Base-by-base conservation (phyloP, 2,888 invertebrate species). In the Synergus umbraculus region DNA sequence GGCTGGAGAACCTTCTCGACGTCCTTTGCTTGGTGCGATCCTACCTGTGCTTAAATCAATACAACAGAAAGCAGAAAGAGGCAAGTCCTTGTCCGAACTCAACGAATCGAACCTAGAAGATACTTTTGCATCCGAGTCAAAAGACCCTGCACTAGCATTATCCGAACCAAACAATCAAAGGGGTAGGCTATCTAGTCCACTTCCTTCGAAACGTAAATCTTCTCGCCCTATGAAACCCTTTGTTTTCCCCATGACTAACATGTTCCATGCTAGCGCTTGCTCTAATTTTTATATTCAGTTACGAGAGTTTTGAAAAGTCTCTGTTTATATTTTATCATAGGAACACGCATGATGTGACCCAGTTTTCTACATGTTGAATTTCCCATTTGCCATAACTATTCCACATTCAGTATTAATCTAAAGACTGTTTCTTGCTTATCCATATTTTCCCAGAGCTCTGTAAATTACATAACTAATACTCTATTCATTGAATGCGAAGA, bases 21-120 rank as follows among this genome's bases (percentile, higher is more conserved):
- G 97, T 15, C 97, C 97, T 0, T 93, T 96, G n/a, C 93, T 97
- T 0, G 97, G 97, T 2, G 95, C 96, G 85, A 95, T 97, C 0
- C 95, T 96, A 87, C 95, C 95, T 0, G 93, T 94, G 43, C 93
- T 97, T 2, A 94, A 95, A 87, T 91, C 92, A 10, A 95, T 96
- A 66, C 89, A 87, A 54, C 84, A 87, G 67, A 91, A 89, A 85
- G 91, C 90, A 81, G 89, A 91, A 86, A 86, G 85, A 86, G 88
- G 88, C 88, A 89, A 89, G 87, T 88, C 87, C 83, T 84, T 87
- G 84, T 85, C 83, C 82, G 87, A 87, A 78, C 73, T 82, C 79
- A 84, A 83, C 77, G 83, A 83, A 81, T 79, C 80, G 77, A 85
- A 83, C 76, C 82, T 85, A 82, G 83, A 85, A 81, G 86, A 88